Conservation (phyloP, 2,797 vertebrate genomes). For the Ataeniobius toweri region DNA sequence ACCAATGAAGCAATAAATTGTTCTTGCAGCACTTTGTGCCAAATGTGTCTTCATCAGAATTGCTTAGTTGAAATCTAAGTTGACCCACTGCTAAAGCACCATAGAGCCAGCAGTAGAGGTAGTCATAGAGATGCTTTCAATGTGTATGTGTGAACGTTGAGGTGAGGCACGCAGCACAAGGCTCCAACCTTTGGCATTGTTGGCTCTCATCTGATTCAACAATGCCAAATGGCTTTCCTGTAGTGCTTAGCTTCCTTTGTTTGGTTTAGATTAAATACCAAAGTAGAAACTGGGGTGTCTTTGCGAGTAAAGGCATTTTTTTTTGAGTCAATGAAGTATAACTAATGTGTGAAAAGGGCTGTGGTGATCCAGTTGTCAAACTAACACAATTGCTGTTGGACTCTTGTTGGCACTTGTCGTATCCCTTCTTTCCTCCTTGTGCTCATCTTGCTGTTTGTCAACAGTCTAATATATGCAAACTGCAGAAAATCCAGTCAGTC, state of each 20-base stretch:
- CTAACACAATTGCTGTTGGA: constrained; percentile 35
- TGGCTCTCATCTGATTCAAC: neutral
- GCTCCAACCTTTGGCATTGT: neutral
- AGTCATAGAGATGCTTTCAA: neutral
- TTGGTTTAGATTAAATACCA: neutral
- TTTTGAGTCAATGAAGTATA: neutral
- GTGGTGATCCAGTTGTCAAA: constrained; percentile 43
- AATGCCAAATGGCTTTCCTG: neutral
- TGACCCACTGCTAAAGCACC: neutral
- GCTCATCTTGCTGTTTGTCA: constrained; percentile 24
- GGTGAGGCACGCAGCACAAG: neutral
- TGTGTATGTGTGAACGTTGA: neutral
- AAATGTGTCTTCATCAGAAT: neutral
- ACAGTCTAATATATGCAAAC: constrained; percentile 7
- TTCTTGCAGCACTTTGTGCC: neutral
- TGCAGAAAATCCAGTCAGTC: neutral
- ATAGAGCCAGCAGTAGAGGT: neutral
- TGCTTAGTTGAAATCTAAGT: neutral
- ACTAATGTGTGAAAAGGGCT: constrained; percentile 27
- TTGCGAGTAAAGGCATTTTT: neutral
- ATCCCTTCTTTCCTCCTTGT: constrained; percentile 8
- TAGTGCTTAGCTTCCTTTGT: neutral
- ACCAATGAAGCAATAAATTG: neutral
- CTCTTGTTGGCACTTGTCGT: constrained; percentile 38
- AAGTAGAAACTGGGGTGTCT: neutral